Conservation (phyloP, 2,888 invertebrate species). For the Dione juno region DNA sequence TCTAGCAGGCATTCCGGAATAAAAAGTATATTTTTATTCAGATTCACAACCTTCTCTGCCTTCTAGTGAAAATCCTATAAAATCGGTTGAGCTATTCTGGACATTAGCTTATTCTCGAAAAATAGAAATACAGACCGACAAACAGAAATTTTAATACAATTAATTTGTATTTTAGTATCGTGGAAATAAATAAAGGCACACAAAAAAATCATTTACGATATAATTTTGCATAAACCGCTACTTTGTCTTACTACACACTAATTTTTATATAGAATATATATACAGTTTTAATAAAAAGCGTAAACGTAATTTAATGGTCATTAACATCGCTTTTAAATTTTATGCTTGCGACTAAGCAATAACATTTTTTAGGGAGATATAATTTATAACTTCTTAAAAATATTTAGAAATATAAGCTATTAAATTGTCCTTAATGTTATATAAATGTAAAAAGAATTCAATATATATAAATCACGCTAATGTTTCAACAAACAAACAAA, state of each 20-base stretch:
- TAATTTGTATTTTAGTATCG: too few species aligned
- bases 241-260: slow-evolving; percentile 1
- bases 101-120: too few species aligned
- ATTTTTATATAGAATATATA: slow-evolving; percentile 3
- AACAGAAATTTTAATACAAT: too few species aligned
- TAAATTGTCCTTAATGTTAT: neutral
- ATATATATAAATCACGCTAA: neutral
- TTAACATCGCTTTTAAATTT: slow-evolving; percentile 21
- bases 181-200: too few species aligned
- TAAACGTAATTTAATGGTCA: slow-evolving; percentile 28
- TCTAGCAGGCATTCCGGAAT: too few species aligned
- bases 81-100: too few species aligned
- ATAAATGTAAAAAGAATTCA: neutral
- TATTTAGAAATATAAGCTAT: neutral
- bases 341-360: slow-evolving; percentile 5
- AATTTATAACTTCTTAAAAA: slow-evolving; percentile 21
- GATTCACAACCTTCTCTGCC: too few species aligned
- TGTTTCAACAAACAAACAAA: too few species aligned
- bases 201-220: too few species aligned
- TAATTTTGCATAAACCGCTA: slow-evolving; percentile 18
- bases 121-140: too few species aligned
- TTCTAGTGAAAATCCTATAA: too few species aligned
- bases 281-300: slow-evolving; percentile 15
- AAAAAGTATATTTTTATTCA: too few species aligned
- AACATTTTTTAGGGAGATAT: neutral